Percentiles rank a stretch among this genome's conserved stretches.
Evolutionary conservation across 2,113 vertebrate genomes (phyloP).

Genomic region (Kryptolebias marmoratus): DNA sequence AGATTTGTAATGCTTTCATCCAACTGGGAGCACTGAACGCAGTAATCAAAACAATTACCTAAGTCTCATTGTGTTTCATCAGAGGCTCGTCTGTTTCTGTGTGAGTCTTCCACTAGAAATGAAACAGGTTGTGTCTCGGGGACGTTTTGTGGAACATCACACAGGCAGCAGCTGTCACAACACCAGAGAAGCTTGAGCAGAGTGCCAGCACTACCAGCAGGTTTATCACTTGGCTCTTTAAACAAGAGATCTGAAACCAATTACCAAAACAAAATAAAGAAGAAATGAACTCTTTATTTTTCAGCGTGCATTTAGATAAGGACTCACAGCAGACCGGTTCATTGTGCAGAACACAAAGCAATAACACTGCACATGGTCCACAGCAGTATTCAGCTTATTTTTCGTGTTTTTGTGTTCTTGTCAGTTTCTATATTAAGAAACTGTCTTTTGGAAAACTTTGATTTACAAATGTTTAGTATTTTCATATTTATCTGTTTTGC

Average conservation of each 20-base stretch:
- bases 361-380: not conserved
- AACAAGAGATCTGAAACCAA: conserved; percentile 34
- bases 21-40: conserved; percentile 43
- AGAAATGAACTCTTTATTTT: not conserved
- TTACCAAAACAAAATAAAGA: conserved; percentile 9
- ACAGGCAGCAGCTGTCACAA: conserved; percentile 68
- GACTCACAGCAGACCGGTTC: conserved; percentile 1
- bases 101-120: conserved; percentile 50
- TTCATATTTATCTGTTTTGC: too few species aligned
- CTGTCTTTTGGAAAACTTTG: too few species aligned
- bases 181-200: conserved; percentile 39
- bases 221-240: conserved; percentile 44
- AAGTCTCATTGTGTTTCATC: conserved; percentile 46
- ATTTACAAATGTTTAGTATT: too few species aligned
- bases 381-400: too few species aligned
- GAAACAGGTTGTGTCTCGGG: conserved; percentile 60
- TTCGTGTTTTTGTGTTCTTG: too few species aligned
- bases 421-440: not conserved
- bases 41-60: conserved; percentile 73
- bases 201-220: conserved; percentile 25
- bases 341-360: not conserved
- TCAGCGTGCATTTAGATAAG: conserved; percentile 17
- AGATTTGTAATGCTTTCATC: conserved; percentile 35
- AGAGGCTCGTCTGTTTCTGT: conserved; percentile 47
- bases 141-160: conserved; percentile 59